A percentile compares a stretch with the other conserved stretches of the same genome.
Conservation (phyloP, 2,888 invertebrate genomes). For the Trisateles emortualis region DNA sequence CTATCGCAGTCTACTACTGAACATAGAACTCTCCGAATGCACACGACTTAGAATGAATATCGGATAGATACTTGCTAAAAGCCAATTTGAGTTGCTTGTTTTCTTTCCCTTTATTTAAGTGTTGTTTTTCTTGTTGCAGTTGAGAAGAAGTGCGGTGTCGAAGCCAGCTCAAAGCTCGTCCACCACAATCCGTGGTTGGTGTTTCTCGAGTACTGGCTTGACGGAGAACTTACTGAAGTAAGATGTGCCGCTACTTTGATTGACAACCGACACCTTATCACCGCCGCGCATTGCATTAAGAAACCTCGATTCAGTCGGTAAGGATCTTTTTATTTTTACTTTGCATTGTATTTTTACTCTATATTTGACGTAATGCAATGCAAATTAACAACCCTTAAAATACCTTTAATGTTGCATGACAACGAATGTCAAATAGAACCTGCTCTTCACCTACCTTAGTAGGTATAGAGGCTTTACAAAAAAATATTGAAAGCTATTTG, state of each 20-base stretch:
- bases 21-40: no score
- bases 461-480: background rate
- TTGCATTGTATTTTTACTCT: background rate
- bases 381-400: no score
- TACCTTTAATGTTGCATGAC: no score
- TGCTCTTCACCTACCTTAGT: no score
- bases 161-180: constrained; percentile 57
- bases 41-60: no score
- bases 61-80: no score
- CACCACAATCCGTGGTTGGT: constrained; percentile 68
- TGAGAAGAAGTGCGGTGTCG: constrained; percentile 55
- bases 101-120: background rate
- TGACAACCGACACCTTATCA: constrained; percentile 55
- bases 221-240: constrained; percentile 35
- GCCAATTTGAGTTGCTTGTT: background rate
- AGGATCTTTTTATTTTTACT: constrained; percentile 28
- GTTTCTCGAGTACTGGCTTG: constrained; percentile 57
- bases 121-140: constrained; percentile 26
- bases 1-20: no score
- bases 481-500: background rate
- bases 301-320: constrained; percentile 52
- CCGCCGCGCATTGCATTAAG: constrained; percentile 66
- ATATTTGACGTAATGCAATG: background rate
- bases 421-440: no score
- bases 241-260: constrained; percentile 63